A percentile compares a stretch with the other conserved stretches of the same genome.
Evolutionary conservation across 2,113 vertebrate species (phyloP).

Genomic region (Guaruba guarouba): DNA sequence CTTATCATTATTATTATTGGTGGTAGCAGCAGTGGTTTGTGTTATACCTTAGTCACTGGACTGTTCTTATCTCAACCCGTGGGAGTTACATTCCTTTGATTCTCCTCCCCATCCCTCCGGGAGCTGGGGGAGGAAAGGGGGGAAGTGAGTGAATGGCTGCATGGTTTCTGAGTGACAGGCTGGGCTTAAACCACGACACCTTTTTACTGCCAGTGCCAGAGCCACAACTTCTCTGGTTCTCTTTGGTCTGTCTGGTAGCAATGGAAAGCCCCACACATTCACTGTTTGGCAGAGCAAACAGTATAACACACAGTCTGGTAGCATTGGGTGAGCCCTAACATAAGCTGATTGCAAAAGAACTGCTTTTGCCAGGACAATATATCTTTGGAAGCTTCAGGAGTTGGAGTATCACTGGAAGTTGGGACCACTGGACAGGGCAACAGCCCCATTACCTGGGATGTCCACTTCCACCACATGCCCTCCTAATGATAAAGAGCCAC

Average conservation of each 20-base stretch:
- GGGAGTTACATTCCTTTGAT: too few species aligned
- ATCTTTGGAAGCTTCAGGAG: background rate
- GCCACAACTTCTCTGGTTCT: background rate
- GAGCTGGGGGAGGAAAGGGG: too few species aligned
- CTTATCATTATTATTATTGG: too few species aligned
- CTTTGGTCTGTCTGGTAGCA: background rate
- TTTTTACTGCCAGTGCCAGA: background rate
- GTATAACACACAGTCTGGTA: background rate
- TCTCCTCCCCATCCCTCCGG: accelerated
- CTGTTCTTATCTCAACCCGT: too few species aligned
- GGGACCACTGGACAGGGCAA: background rate
- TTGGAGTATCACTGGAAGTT: background rate
- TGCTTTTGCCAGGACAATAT: background rate
- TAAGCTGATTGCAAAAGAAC: background rate
- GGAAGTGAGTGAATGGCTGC: too few species aligned
- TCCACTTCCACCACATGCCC: background rate
- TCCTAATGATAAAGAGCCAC: background rate
- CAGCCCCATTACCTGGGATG: background rate
- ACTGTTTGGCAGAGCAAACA: background rate
- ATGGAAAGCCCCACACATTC: background rate
- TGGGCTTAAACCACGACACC: too few species aligned
- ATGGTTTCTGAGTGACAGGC: too few species aligned
- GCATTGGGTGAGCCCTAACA: background rate
- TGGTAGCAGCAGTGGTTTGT: too few species aligned
- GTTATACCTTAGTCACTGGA: too few species aligned